Evolutionary conservation across 64 coral and sea anemone genomes (phyloP).

Genomic region (Catalaphyllia jardinei): DNA sequence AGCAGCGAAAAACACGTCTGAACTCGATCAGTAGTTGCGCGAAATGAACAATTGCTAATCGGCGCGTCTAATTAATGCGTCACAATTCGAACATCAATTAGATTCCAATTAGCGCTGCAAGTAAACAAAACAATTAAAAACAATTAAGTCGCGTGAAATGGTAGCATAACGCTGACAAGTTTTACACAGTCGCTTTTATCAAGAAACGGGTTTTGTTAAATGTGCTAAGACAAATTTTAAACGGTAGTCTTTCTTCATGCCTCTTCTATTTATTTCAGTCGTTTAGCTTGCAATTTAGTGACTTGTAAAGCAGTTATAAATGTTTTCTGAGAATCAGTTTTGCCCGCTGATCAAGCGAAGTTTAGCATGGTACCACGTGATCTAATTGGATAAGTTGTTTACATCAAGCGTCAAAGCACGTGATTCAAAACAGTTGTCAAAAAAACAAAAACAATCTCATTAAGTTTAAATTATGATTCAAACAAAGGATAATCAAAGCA

Average conservation of each 20-base stretch:
- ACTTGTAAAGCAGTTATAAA: no score
- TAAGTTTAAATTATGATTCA: neutral
- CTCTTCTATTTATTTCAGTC: neutral
- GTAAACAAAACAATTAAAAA: neutral
- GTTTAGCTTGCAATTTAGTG: neutral
- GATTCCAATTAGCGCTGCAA: neutral
- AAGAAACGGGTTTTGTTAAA: neutral
- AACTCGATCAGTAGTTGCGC: neutral
- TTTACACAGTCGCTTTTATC: neutral
- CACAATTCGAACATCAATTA: conserved; percentile 11
- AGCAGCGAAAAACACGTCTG: conserved; percentile 28
- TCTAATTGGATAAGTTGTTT: neutral
- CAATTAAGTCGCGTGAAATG: neutral
- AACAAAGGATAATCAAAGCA: conserved; percentile 28
- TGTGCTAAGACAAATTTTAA: neutral
- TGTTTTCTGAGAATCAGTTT: neutral
- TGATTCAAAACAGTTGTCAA: neutral
- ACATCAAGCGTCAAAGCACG: neutral
- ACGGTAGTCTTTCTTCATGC: neutral
- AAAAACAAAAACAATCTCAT: neutral
- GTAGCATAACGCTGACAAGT: no score
- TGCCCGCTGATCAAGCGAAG: neutral
- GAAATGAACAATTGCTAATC: conserved; percentile 5
- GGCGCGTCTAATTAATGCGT: neutral
- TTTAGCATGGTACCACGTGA: neutral